Base-by-base conservation (phyloP, 2,888 invertebrate genomes). In the Andrena praecox region DNA sequence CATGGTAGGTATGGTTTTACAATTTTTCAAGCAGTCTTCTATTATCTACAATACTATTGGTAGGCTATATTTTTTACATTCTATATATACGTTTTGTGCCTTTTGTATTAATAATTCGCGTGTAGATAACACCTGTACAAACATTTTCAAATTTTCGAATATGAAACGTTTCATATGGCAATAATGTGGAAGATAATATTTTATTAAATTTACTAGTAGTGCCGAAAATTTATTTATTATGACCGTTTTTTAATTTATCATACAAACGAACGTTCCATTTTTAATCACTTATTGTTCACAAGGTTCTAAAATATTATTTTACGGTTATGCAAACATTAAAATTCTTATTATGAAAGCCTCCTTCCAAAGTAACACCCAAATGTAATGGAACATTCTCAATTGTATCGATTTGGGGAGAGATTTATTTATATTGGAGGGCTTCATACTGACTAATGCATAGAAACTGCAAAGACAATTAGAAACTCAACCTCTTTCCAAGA, bases 401-500 rank as follows among this genome's bases (percentile, higher is more conserved):
- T 12, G 8, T 12, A 62, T 20, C 24, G 29, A 33, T 35, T 63
- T 27, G 6, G 16, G 16, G 24, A 42, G 76, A 56, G 42, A 42
- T 42, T 42, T 16, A 42, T 42, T 42, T 4, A 12, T 42, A 42
- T 16, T 42, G 16, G 5, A 42, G 42, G 33, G 64, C 64, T 77
- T 27, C 77, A 5, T n/a, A 31, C 59, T 24, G 42, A 59, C 66
- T 59, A 29, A 42, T 16, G 48, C 16, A 27, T 31, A 70, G 56
- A 33, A 69, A 79, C 50, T 59, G 10, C 56, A 56, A 56, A 56
- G 56, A 10, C 35, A 24, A 66, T 50, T 50, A 67, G 63, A 64
- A n/a, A 50, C 35, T 24, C 35, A 64, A 64, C 24, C 42, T 64
- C 48, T 33, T 54, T 48, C 59, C 48, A 64, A 64, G 63, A 66